Percentiles rank a stretch among this genome's conserved stretches.
These are phyloP conservation scores for Epinephelus coioides DNA, from an alignment of 2,797 vertebrate species.

Conservation along the genomic window DNA sequence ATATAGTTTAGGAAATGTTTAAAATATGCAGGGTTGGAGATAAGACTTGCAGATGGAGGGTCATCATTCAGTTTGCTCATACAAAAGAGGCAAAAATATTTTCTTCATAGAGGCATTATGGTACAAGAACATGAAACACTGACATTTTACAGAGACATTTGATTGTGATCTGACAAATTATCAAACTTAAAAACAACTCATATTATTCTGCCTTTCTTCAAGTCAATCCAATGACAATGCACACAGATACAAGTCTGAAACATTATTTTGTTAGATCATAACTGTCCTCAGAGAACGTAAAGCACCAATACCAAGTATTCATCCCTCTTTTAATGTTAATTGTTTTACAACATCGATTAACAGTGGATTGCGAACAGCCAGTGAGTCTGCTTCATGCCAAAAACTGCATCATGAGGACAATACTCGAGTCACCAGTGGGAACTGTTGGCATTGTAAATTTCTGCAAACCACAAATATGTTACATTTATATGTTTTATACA, in stretches of 20 bases:
- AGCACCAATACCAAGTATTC: constrained; percentile 6
- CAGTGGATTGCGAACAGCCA: neutral
- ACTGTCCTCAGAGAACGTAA: constrained; percentile 3
- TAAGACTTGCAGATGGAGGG: constrained; percentile 18
- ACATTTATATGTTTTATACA: too few species aligned
- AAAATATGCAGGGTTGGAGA: constrained; percentile 46
- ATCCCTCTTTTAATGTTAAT: constrained; percentile 4
- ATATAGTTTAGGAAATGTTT: constrained; percentile 39
- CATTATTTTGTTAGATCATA: constrained; percentile 27
- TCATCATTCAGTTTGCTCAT: constrained; percentile 10
- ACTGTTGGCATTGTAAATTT: too few species aligned
- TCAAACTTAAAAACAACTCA: too few species aligned
- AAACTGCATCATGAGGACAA: neutral
- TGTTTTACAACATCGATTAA: constrained; percentile 25
- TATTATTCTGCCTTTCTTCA: constrained; percentile 9
- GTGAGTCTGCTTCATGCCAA: neutral
- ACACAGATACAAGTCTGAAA: constrained; percentile 40
- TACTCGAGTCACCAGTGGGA: too few species aligned
- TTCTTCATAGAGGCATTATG: constrained; percentile 25
- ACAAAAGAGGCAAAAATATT: constrained; percentile 26
- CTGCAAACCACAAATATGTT: too few species aligned
- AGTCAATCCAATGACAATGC: constrained; percentile 46
- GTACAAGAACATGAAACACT: constrained; percentile 47
- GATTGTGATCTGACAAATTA: constrained; percentile 11
- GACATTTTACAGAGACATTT: constrained; percentile 44